phyloP scores from a whole-genome alignment of 2,888 invertebrate genomes.

The Anthophora plumipes region DNA sequence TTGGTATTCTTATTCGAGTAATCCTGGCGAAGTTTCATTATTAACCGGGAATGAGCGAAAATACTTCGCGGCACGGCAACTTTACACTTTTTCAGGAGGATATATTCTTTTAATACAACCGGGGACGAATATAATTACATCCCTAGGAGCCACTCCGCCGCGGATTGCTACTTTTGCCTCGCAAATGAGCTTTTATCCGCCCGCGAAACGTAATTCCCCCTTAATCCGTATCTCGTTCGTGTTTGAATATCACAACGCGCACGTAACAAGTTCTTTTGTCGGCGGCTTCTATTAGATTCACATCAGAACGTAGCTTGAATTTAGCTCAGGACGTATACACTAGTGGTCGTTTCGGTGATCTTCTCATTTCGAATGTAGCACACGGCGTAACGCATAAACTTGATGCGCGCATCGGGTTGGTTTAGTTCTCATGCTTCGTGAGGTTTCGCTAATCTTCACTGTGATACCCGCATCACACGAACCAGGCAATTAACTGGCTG shows the following conservation, averaged over 20 bases:
- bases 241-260: slow-evolving; percentile 10
- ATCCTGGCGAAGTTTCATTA: not conserved
- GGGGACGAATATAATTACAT: slow-evolving; percentile 35
- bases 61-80: not conserved
- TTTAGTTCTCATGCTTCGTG: slow-evolving; percentile 62
- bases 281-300: slow-evolving; percentile 18
- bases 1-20: not conserved
- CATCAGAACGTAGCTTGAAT: slow-evolving; percentile 45
- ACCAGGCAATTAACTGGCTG: slow-evolving; percentile 66
- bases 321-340: slow-evolving; percentile 4
- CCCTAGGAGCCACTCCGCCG: slow-evolving; percentile 15
- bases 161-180: slow-evolving; percentile 35
- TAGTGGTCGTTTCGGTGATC: slow-evolving; percentile 22
- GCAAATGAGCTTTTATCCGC: slow-evolving; percentile 41
- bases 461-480: slow-evolving; percentile 67
- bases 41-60: not conserved
- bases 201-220: slow-evolving; percentile 29
- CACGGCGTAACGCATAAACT: slow-evolving; percentile 64
- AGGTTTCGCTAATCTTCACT: slow-evolving; percentile 66
- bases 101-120: slow-evolving; percentile 34
- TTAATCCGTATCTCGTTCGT: slow-evolving; percentile 28
- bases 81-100: not conserved
- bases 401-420: slow-evolving; percentile 63
- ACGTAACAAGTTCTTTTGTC: slow-evolving; percentile 31
- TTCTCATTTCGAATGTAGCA: slow-evolving; percentile 54